phyloP scores from a whole-genome alignment of 37 sponge, comb jelly and placozoan species.

The Bolinopsis microptera region DNA sequence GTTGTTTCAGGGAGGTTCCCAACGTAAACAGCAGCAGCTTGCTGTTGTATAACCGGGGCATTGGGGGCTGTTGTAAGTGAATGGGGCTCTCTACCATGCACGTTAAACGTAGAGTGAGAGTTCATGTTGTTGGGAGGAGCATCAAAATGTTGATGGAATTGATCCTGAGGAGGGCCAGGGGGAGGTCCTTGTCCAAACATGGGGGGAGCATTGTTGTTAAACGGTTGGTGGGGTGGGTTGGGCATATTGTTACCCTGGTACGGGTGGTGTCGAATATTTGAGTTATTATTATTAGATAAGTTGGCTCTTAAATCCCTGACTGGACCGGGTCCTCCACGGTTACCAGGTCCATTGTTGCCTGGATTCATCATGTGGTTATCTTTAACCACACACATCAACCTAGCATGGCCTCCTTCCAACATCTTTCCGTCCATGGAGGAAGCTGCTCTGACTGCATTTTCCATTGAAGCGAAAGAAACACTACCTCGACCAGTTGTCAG shows the following conservation, averaged over 20 bases:
- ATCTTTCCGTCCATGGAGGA: not conserved
- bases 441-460: not conserved
- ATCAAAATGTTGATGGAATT: not conserved
- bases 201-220: not conserved
- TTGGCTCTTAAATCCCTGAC: not conserved
- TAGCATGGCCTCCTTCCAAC: not conserved
- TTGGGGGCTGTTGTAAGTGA: not conserved
- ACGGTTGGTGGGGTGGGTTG: not conserved
- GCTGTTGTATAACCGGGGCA: not conserved
- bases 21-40: constrained; percentile 50
- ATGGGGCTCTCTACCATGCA: constrained; percentile 30
- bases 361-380: not conserved
- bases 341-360: not conserved
- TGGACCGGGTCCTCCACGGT: not conserved
- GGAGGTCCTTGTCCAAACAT: not conserved
- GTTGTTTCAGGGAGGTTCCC: constrained; percentile 50
- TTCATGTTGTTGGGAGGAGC: not conserved
- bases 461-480: not conserved
- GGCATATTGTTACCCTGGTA: not conserved
- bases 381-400: not conserved
- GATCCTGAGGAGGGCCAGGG: not conserved
- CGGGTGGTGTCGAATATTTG: constrained; percentile 9
- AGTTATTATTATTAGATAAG: not conserved
- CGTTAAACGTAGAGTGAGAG: not conserved
- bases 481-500: constrained; percentile 31